Percentiles rank a stretch among this genome's conserved stretches.
phyloP scores from a whole-genome alignment of 2,797 vertebrate species.

The Anguilla marmorata region DNA sequence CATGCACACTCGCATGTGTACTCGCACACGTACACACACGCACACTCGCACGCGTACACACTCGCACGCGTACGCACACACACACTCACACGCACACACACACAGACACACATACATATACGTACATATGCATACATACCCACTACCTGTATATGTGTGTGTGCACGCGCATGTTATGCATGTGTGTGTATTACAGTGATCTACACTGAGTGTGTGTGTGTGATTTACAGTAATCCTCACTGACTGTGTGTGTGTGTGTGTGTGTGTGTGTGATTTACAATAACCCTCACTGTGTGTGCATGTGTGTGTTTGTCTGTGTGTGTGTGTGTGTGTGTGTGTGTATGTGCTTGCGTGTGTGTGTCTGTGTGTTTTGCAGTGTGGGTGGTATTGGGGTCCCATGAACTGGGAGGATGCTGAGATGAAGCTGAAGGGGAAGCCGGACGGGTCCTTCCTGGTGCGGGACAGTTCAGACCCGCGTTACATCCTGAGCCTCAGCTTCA shows the following conservation, averaged over 20 bases:
- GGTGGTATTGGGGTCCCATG: conserved; percentile 98
- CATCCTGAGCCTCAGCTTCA: conserved; percentile 96
- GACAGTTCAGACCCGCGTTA: conserved; percentile 95
- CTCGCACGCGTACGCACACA: no score
- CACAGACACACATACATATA: no score
- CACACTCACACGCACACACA: no score
- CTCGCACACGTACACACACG: no score
- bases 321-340: background rate
- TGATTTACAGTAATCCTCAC: no score
- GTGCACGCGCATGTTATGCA: no score
- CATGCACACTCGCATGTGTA: no score
- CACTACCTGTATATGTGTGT: no score
- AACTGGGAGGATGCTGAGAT: conserved; percentile 98
- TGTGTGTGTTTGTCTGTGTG: conserved; percentile 1
- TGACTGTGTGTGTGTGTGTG: background rate
- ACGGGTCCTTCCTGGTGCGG: conserved; percentile 93
- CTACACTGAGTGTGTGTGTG: background rate
- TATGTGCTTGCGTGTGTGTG: background rate
- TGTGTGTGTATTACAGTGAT: no score
- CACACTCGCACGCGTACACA: no score
- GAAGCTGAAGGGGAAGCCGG: conserved; percentile 92
- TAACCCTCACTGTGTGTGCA: background rate
- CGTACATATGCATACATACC: no score
- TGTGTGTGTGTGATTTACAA: background rate
- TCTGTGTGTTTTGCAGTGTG: conserved; percentile 71